These are phyloP conservation scores for Xiphorhynchus erythropygius DNA, from an alignment of 2,797 vertebrate genomes.

Conservation along the genomic window DNA sequence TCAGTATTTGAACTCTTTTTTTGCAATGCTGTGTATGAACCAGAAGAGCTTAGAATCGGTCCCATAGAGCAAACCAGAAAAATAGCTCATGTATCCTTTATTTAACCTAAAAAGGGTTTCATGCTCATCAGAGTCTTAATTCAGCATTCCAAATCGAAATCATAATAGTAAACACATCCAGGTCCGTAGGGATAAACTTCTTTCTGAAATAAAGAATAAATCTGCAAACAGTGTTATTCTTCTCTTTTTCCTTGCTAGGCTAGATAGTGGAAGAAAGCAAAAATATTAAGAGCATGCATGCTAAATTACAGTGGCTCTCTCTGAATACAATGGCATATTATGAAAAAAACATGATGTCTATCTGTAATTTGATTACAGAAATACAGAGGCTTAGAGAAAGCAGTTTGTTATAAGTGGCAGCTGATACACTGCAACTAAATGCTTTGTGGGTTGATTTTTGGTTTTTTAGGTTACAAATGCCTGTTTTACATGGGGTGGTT, in stretches of 20 bases:
- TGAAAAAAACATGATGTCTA: not conserved
- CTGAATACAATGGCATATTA: not conserved
- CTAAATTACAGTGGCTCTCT: not conserved
- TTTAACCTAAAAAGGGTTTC: not conserved
- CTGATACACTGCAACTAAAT: not conserved
- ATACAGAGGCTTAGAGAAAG: not conserved
- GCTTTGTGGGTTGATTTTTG: not conserved
- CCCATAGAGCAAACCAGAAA: not conserved
- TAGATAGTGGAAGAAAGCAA: not conserved
- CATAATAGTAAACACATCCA: not conserved
- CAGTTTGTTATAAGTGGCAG: not conserved
- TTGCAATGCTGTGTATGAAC: not conserved
- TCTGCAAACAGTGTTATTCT: not conserved
- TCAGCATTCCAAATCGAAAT: not conserved
- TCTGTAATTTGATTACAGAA: conserved; percentile 1
- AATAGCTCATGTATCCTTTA: not conserved
- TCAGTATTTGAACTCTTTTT: not conserved
- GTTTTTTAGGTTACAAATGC: not conserved
- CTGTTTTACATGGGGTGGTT: not conserved
- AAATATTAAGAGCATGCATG: not conserved
- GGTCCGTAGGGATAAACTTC: not conserved
- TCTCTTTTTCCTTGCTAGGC: not conserved
- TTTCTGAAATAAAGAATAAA: not conserved
- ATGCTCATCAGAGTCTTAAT: not conserved
- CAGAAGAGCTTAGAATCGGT: not conserved